phyloP scores from a whole-genome alignment of 1,140 invertebrate genomes.

The Cataglyphis hispanica region DNA sequence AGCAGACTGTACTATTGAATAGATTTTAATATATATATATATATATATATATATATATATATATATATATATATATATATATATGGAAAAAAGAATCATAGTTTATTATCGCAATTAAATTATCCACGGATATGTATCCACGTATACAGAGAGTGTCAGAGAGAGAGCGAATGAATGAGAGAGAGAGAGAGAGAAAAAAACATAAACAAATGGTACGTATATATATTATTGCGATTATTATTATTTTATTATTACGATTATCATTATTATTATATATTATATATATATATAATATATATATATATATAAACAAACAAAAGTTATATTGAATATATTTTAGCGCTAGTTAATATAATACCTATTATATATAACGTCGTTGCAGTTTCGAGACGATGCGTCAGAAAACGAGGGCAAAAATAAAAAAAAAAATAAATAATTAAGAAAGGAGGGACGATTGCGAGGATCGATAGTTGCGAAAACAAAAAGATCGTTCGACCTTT shows the following conservation, averaged over 20 bases:
- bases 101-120: constrained; percentile 80
- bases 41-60: constrained; percentile 71
- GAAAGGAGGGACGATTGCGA: not conserved
- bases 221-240: constrained; percentile 75
- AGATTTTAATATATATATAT: constrained; percentile 82
- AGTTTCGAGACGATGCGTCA: constrained; percentile 82
- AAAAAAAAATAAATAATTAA: constrained; percentile 15
- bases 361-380: constrained; percentile 84
- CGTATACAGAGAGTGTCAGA: constrained; percentile 69
- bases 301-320: constrained; percentile 84
- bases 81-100: constrained; percentile 78
- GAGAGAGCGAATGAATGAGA: constrained; percentile 45
- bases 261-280: constrained; percentile 82
- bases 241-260: constrained; percentile 78
- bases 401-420: constrained; percentile 76
- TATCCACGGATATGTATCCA: constrained; percentile 69
- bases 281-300: constrained; percentile 83
- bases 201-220: constrained; percentile 53
- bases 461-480: constrained; percentile 19
- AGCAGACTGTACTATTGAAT: constrained; percentile 86
- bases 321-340: constrained; percentile 87
- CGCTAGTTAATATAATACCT: constrained; percentile 85
- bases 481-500: constrained; percentile 38
- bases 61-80: constrained; percentile 69
- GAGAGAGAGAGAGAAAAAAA: constrained; percentile 46